phyloP scores from a whole-genome alignment of 1,140 invertebrate genomes.

The Delia radicum region DNA sequence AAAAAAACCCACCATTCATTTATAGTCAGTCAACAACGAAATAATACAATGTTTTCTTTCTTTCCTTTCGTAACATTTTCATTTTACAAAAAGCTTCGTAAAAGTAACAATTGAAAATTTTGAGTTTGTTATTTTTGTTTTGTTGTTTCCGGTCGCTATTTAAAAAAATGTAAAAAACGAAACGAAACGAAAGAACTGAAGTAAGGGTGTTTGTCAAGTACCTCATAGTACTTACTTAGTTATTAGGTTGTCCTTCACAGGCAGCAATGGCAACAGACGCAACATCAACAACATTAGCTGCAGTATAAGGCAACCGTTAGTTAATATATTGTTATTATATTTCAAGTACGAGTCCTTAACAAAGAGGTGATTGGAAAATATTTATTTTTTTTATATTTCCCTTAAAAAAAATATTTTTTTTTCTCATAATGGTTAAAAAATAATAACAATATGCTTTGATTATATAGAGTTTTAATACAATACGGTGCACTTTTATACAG shows the following conservation, averaged over 20 bases:
- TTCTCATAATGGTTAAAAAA: background rate
- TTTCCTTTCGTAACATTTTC: background rate
- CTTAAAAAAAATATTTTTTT: background rate
- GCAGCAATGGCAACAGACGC: background rate
- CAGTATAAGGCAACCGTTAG: background rate
- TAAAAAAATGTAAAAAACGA: background rate
- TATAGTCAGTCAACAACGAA: background rate
- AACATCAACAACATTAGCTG: background rate
- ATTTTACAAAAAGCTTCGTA: conserved; percentile 14
- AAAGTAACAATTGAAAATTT: conserved; percentile 15
- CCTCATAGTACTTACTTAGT: background rate
- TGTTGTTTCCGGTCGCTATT: background rate
- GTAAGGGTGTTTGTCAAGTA: conserved; percentile 19
- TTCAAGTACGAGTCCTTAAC: background rate
- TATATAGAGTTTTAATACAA: too few relatives aligned
- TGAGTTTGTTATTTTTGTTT: conserved; percentile 10
- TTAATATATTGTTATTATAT: background rate
- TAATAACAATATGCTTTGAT: background rate
- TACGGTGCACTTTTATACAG: too few relatives aligned
- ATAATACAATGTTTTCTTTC: background rate
- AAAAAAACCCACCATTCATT: conserved; percentile 4
- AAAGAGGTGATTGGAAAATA: background rate
- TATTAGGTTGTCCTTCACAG: conserved; percentile 19
- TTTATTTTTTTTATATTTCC: background rate
- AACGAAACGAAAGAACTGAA: background rate